Conservation (phyloP, 2,888 invertebrate genomes). For the Lepeophtheirus nordmannii region DNA sequence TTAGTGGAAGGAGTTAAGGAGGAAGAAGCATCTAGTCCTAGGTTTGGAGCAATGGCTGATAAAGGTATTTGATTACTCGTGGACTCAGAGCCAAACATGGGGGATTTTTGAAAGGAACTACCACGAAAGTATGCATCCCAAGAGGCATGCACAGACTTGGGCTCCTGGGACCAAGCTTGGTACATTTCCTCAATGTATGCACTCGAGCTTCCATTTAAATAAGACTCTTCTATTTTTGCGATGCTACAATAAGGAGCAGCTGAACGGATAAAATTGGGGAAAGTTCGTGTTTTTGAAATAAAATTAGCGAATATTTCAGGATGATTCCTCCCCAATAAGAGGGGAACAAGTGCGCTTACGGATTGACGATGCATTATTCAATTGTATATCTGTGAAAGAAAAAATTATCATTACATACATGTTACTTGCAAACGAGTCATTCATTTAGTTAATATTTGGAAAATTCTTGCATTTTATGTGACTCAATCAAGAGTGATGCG, state of each 20-base stretch:
- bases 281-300: slow-evolving; percentile 2
- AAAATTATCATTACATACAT: no score
- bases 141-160: slow-evolving; percentile 81
- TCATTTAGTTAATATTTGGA: no score
- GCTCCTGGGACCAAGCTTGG: slow-evolving; percentile 84
- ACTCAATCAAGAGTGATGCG: not conserved
- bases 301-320: not conserved
- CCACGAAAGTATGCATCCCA: slow-evolving; percentile 86
- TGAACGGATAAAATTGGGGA: not conserved
- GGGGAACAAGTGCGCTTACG: not conserved
- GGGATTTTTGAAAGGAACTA: slow-evolving; percentile 26
- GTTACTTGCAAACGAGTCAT: no score
- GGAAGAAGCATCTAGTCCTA: slow-evolving; percentile 29
- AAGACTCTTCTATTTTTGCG: slow-evolving; percentile 51
- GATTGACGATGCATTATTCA: not conserved
- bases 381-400: not conserved
- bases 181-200: slow-evolving; percentile 98
- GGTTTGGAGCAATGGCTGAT: not conserved
- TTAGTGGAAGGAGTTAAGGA: slow-evolving; percentile 53
- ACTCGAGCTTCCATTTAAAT: slow-evolving; percentile 86
- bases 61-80: not conserved
- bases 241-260: not conserved
- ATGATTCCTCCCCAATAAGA: not conserved
- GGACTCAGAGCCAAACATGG: not conserved
- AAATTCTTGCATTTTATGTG: not conserved